Evolutionary conservation across 2,888 invertebrate species (phyloP).

Genomic region (Rhagonycha fulva): DNA sequence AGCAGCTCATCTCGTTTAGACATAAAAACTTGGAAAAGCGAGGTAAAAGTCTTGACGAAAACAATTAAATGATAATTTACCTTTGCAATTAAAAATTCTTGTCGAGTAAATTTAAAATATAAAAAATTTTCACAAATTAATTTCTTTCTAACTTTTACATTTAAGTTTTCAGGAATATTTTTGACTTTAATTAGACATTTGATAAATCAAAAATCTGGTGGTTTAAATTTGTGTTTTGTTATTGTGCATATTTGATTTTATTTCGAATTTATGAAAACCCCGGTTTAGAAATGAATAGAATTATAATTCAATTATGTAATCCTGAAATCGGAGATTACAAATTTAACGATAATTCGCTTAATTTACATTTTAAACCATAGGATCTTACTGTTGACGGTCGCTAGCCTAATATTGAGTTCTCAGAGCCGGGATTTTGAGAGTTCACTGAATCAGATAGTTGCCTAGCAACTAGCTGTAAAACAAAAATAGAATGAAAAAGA

Average conservation of each 20-base stretch:
- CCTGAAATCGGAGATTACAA: too few relatives aligned
- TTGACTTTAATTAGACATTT: neutral
- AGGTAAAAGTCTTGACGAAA: slow-evolving; percentile 1
- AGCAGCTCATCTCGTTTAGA: neutral
- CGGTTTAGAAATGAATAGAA: neutral
- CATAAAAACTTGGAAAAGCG: neutral
- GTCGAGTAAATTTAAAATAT: neutral
- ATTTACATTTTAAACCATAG: too few relatives aligned
- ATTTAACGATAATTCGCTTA: too few relatives aligned
- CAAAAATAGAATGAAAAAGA: too few relatives aligned
- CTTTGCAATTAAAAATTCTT: slow-evolving; percentile 4
- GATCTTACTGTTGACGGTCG: too few relatives aligned
- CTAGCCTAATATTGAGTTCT: too few relatives aligned
- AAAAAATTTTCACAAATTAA: slow-evolving; percentile 6
- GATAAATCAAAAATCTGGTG: neutral
- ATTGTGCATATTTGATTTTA: neutral
- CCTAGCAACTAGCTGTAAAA: too few relatives aligned
- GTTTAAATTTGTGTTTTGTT: neutral
- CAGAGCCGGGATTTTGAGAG: too few relatives aligned
- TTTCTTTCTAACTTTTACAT: slow-evolving; percentile 6
- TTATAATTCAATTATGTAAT: too few relatives aligned
- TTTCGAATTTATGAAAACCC: neutral
- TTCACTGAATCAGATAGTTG: too few relatives aligned
- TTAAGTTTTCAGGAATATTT: neutral
- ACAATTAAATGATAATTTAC: slow-evolving; percentile 18